These are phyloP conservation scores for Chunga burmeisteri DNA, from an alignment of 2,113 vertebrate genomes.

Conservation along the genomic window DNA sequence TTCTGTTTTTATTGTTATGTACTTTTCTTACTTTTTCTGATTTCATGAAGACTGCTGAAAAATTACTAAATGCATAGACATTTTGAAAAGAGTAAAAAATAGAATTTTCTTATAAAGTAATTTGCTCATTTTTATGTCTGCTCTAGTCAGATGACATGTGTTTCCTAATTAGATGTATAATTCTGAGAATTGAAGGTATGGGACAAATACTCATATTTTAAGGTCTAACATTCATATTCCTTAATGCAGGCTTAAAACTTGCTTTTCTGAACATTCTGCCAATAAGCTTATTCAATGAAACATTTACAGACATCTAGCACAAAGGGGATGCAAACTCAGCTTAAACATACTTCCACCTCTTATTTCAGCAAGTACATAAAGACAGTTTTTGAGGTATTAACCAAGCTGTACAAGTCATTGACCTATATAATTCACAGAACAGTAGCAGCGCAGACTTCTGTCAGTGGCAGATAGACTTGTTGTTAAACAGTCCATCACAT, in stretches of 20 bases:
- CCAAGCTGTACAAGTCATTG: neutral
- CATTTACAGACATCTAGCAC: slow-evolving; percentile 8
- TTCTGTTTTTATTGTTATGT: neutral
- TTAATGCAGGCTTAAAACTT: neutral
- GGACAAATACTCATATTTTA: neutral
- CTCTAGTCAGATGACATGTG: neutral
- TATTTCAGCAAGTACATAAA: neutral
- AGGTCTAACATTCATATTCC: neutral
- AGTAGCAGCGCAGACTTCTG: neutral
- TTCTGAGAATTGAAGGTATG: neutral
- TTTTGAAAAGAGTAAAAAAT: neutral
- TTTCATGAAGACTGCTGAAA: neutral
- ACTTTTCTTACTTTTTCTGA: neutral
- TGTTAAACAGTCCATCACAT: neutral
- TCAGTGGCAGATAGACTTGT: slow-evolving; percentile 1
- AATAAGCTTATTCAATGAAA: neutral
- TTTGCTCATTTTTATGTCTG: neutral
- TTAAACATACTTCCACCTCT: neutral
- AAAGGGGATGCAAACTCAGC: slow-evolving; percentile 41
- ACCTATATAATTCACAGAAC: neutral
- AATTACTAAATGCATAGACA: neutral
- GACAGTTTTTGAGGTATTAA: neutral
- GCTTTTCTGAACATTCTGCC: neutral
- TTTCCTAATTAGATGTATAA: neutral
- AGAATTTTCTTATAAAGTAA: neutral